Conservation (phyloP, 2,888 invertebrate species). For the Archips xylosteana region DNA sequence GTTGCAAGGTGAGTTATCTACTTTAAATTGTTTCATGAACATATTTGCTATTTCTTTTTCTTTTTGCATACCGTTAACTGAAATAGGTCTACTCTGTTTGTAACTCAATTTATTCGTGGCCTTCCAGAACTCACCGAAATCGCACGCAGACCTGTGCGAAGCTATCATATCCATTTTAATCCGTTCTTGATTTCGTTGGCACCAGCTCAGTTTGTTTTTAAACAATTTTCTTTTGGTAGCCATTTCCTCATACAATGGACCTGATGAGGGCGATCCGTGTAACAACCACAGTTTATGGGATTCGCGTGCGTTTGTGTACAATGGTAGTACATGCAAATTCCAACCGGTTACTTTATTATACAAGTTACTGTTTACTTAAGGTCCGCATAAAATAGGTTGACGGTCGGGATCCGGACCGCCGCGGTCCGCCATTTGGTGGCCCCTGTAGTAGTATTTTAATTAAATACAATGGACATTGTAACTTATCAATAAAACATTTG, state of each 20-base stretch:
- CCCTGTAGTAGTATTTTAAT: no score
- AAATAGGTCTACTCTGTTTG: neutral
- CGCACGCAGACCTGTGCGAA: neutral
- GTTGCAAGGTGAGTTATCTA: neutral
- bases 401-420: no score
- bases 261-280: neutral
- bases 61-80: neutral
- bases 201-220: slow-evolving; percentile 2
- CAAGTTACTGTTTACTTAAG: no score
- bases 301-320: neutral
- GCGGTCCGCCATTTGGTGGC: no score
- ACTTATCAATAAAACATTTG: no score
- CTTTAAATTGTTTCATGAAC: neutral
- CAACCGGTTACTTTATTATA: neutral
- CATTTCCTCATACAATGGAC: neutral
- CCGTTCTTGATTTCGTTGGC: neutral
- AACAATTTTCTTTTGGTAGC: neutral
- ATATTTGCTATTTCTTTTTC: slow-evolving; percentile 9
- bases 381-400: no score
- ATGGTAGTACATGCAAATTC: neutral
- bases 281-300: neutral
- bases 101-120: neutral
- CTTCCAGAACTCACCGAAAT: slow-evolving; percentile 11
- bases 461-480: no score
- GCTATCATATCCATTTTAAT: slow-evolving; percentile 9